phyloP scores from a whole-genome alignment of 1,140 invertebrate species.

The Drosophila sproati region DNA sequence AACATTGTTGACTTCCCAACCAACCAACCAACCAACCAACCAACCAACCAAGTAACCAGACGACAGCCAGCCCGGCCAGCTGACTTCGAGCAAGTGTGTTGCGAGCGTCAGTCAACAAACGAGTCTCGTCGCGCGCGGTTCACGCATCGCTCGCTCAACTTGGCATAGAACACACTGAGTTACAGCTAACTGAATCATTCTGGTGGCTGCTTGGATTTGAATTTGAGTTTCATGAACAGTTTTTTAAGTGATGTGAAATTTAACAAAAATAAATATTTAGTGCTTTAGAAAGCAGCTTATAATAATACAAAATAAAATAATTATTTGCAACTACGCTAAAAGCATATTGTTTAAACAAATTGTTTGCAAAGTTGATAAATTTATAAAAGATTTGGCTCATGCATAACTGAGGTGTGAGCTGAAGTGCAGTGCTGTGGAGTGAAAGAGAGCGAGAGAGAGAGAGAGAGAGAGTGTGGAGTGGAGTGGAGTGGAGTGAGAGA shows the following conservation, averaged over 20 bases:
- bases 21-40: background rate
- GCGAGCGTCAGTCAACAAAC: constrained; percentile 61
- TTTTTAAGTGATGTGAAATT: constrained; percentile 15
- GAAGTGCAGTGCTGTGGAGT: constrained; percentile 13
- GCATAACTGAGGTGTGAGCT: constrained; percentile 1
- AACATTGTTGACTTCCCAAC: constrained; percentile 3
- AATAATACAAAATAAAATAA: background rate
- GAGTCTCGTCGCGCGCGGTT: constrained; percentile 65
- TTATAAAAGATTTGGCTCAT: background rate
- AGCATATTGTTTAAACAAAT: background rate
- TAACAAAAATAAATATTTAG: background rate
- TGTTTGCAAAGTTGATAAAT: background rate
- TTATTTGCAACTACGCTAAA: constrained; percentile 6
- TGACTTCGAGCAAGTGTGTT: constrained; percentile 51
- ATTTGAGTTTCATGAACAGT: constrained; percentile 13
- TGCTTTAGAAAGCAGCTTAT: background rate
- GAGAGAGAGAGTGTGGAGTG: background rate
- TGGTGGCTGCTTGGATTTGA: constrained; percentile 7
- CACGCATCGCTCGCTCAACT: constrained; percentile 42
- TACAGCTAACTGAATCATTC: constrained; percentile 2
- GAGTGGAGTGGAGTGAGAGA: constrained; percentile 44
- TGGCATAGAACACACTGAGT: constrained; percentile 7
- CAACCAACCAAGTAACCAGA: background rate
- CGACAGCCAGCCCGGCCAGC: constrained; percentile 5
- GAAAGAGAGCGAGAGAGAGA: background rate